These are phyloP conservation scores for Synanthedon andrenaeformis DNA, from an alignment of 2,888 invertebrate species.

Conservation along the genomic window DNA sequence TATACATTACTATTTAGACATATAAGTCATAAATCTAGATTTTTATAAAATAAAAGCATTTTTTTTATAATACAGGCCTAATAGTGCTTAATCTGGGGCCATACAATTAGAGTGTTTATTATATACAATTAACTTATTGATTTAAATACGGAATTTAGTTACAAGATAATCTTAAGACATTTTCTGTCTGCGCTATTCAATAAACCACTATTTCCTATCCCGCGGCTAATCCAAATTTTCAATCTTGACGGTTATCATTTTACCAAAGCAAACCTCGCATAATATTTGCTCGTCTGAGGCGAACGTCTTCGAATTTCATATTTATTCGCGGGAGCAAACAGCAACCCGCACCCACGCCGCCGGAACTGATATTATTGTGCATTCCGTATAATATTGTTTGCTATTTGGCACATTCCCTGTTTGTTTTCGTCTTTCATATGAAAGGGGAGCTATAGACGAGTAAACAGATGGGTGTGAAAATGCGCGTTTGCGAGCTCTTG, in stretches of 20 bases:
- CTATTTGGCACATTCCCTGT: constrained; percentile 70
- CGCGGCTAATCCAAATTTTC: constrained; percentile 59
- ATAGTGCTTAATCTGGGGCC: too few relatives aligned
- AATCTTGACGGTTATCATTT: constrained; percentile 68
- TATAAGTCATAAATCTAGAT: too few relatives aligned
- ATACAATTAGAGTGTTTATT: too few relatives aligned
- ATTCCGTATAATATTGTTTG: constrained; percentile 72
- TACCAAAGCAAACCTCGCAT: constrained; percentile 65
- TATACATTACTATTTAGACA: too few relatives aligned
- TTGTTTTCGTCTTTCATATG: constrained; percentile 69
- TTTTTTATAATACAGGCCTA: too few relatives aligned
- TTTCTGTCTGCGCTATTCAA: constrained; percentile 26
- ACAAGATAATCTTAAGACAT: constrained; percentile 6
- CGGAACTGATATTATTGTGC: constrained; percentile 72
- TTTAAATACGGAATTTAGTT: too few relatives aligned
- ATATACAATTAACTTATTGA: too few relatives aligned
- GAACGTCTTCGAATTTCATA: constrained; percentile 68
- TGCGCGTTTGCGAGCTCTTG: constrained; percentile 40
- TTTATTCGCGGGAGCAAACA: constrained; percentile 68
- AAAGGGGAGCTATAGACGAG: constrained; percentile 65
- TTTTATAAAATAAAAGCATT: too few relatives aligned
- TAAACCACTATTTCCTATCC: constrained; percentile 34
- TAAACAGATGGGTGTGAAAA: constrained; percentile 61
- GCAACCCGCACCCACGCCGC: constrained; percentile 40
- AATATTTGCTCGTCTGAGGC: constrained; percentile 62